Evolutionary conservation across 1,140 invertebrate genomes (phyloP).

Genomic region (Archegozetes longisetosus): DNA sequence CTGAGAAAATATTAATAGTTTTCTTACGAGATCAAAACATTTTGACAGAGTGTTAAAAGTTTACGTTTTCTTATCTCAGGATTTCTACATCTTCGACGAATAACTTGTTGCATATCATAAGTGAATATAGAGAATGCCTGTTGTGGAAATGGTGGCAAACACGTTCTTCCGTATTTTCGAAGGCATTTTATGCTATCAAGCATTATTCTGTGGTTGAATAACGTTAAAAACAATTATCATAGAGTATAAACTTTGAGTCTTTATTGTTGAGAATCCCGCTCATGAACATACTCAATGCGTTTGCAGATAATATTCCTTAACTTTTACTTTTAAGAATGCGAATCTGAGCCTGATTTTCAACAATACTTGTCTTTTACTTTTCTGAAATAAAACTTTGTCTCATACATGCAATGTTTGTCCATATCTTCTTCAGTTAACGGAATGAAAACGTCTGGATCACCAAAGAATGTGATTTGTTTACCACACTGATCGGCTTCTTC

Average conservation of each 20-base stretch:
- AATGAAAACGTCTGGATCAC: not conserved
- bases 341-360: not conserved
- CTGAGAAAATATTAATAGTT: not conserved
- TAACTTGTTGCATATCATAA: not conserved
- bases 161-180: not conserved
- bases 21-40: not conserved
- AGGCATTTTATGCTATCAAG: not conserved
- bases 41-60: not conserved
- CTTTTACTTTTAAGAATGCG: not conserved
- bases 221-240: no score
- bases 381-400: not conserved
- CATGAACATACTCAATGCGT: no score
- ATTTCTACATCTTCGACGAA: not conserved
- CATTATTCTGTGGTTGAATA: not conserved
- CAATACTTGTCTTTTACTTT: not conserved
- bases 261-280: no score
- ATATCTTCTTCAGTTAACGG: conserved; percentile 6
- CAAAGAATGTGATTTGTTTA: not conserved
- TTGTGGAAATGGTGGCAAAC: not conserved
- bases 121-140: not conserved
- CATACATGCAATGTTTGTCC: conserved; percentile 9
- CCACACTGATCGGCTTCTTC: conserved; percentile 4
- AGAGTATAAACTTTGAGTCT: no score
- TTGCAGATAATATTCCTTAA: no score
- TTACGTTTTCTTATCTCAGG: not conserved